Evolutionary conservation across 2,888 invertebrate genomes (phyloP).

Genomic region (Lasioglossum pauxillum): DNA sequence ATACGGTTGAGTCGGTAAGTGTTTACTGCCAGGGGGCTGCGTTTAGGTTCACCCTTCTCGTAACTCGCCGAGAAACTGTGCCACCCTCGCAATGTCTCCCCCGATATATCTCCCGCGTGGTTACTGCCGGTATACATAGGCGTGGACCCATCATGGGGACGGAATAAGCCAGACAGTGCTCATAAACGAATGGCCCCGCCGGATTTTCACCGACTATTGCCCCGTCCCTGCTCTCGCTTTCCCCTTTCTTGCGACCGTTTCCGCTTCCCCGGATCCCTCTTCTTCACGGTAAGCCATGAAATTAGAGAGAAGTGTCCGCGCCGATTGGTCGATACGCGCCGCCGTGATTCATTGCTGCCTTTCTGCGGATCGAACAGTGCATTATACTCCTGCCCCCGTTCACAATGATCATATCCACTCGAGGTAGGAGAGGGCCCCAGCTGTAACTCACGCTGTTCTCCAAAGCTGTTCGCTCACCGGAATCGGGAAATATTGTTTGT

Average conservation of each 20-base stretch:
- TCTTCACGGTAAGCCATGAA: slow-evolving; percentile 65
- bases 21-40: slow-evolving; percentile 73
- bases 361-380: slow-evolving; percentile 36
- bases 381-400: slow-evolving; percentile 43
- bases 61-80: slow-evolving; percentile 58
- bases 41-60: slow-evolving; percentile 51
- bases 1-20: slow-evolving; percentile 73
- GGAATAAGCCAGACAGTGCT: slow-evolving; percentile 66
- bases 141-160: slow-evolving; percentile 49
- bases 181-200: slow-evolving; percentile 69
- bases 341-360: slow-evolving; percentile 61
- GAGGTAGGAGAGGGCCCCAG: slow-evolving; percentile 13
- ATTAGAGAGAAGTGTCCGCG: slow-evolving; percentile 66
- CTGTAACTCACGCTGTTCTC: slow-evolving; percentile 26
- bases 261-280: slow-evolving; percentile 17
- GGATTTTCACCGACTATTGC: slow-evolving; percentile 62
- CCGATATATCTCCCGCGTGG: slow-evolving; percentile 39
- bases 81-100: slow-evolving; percentile 55
- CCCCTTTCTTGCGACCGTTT: slow-evolving; percentile 1
- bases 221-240: background rate
- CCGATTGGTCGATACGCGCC: slow-evolving; percentile 55
- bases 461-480: background rate
- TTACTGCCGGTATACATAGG: slow-evolving; percentile 31
- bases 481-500: slow-evolving; percentile 31
- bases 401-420: slow-evolving; percentile 21